phyloP scores from a whole-genome alignment of 2,797 vertebrate genomes.

The Anguilla obscura region DNA sequence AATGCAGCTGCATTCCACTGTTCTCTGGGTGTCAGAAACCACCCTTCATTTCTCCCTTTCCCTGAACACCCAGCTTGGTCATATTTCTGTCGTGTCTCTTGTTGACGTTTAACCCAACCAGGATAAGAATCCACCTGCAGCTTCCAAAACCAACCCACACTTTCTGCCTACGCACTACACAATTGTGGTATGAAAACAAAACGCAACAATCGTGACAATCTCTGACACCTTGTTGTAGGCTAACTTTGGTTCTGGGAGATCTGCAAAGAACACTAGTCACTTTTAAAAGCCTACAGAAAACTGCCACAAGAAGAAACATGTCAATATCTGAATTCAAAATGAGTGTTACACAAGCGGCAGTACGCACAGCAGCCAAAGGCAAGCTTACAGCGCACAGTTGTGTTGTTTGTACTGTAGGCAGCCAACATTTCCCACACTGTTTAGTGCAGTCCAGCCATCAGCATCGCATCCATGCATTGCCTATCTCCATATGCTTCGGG shows the following conservation, averaged over 20 bases:
- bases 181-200: neutral
- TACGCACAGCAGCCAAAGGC: neutral
- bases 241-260: neutral
- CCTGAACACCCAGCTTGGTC: neutral
- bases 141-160: neutral
- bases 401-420: neutral
- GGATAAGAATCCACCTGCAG: neutral
- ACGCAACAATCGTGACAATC: neutral
- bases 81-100: neutral
- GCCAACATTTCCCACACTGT: neutral
- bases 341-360: neutral
- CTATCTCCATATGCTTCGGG: neutral
- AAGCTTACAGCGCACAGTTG: neutral
- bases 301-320: neutral
- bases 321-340: neutral
- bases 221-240: neutral
- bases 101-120: neutral
- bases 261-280: neutral
- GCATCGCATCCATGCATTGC: neutral
- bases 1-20: neutral
- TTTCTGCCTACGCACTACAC: neutral
- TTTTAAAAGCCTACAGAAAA: neutral
- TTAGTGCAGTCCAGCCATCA: neutral
- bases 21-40: neutral
- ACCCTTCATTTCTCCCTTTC: neutral